Conservation (phyloP, 2,888 invertebrate genomes). For the Prionchulus punctatus region DNA sequence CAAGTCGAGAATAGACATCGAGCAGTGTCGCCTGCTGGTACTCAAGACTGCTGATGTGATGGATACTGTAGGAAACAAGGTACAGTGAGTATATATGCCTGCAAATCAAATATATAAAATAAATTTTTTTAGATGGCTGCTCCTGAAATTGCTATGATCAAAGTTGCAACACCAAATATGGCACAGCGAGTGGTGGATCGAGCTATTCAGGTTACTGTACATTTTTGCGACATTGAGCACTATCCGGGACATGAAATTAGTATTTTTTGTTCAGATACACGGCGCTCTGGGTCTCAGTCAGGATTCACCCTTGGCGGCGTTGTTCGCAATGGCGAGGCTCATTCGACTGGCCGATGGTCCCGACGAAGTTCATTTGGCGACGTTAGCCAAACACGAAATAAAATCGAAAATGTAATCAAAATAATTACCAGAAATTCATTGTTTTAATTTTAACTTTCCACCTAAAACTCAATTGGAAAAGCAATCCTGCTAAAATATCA, state of each 20-base stretch:
- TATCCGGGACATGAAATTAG: too few relatives aligned
- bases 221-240: too few relatives aligned
- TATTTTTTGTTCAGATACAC: constrained; percentile 21
- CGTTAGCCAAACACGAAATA: constrained; percentile 29
- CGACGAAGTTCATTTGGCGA: constrained; percentile 34
- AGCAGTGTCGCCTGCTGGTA: constrained; percentile 38
- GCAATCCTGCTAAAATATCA: too few relatives aligned
- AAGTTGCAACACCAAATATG: constrained; percentile 36
- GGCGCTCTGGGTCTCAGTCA: constrained; percentile 33
- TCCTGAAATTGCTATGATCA: constrained; percentile 39
- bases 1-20: constrained; percentile 36
- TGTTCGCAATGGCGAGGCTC: constrained; percentile 33
- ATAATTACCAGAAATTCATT: background rate
- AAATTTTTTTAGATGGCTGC: constrained; percentile 31
- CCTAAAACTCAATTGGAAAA: too few relatives aligned
- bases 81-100: constrained; percentile 13
- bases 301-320: constrained; percentile 33
- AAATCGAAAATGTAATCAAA: background rate
- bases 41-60: constrained; percentile 41
- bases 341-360: constrained; percentile 39
- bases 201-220: constrained; percentile 31
- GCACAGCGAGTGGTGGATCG: constrained; percentile 33
- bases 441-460: too few relatives aligned
- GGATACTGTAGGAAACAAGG: constrained; percentile 39
- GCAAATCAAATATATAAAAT: background rate